phyloP scores from a whole-genome alignment of 2,113 vertebrate species.

The Numenius arquata region DNA sequence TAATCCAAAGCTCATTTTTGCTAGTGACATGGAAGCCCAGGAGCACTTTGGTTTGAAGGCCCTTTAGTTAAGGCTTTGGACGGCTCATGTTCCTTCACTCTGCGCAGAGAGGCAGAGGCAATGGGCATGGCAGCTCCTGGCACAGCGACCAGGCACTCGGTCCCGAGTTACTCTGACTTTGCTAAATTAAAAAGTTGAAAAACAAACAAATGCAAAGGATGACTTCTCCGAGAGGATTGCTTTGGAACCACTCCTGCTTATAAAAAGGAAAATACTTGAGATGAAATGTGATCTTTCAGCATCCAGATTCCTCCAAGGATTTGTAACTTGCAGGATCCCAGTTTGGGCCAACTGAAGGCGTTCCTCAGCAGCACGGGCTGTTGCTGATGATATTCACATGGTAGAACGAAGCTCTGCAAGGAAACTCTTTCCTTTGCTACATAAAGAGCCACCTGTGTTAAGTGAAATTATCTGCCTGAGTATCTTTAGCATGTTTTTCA shows the following conservation, averaged over 20 bases:
- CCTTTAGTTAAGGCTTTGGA: background rate
- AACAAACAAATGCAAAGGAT: slow-evolving; percentile 36
- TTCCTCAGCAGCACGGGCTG: slow-evolving; percentile 21
- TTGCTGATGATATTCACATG: background rate
- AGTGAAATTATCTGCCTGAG: slow-evolving; percentile 9
- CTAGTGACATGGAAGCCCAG: slow-evolving; percentile 21
- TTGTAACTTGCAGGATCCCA: slow-evolving; percentile 2
- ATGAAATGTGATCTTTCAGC: slow-evolving; percentile 54
- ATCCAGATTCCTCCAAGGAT: slow-evolving; percentile 49
- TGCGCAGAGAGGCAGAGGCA: background rate
- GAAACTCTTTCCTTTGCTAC: background rate
- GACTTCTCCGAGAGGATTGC: slow-evolving; percentile 33
- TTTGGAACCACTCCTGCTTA: slow-evolving; percentile 54
- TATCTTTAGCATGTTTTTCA: background rate
- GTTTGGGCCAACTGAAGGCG: background rate
- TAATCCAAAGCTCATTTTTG: slow-evolving; percentile 52
- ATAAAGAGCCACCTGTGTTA: background rate
- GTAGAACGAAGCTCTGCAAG: background rate
- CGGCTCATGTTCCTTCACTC: background rate
- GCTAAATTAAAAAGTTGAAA: slow-evolving; percentile 36
- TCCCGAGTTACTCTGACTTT: slow-evolving; percentile 15
- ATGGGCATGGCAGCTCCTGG: slow-evolving; percentile 16
- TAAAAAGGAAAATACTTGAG: slow-evolving; percentile 38
- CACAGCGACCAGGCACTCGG: fast-evolving
- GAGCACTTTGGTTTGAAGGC: slow-evolving; percentile 3